Base-by-base conservation (phyloP, 1,140 invertebrate genomes). In the Drosophila nikananu region DNA sequence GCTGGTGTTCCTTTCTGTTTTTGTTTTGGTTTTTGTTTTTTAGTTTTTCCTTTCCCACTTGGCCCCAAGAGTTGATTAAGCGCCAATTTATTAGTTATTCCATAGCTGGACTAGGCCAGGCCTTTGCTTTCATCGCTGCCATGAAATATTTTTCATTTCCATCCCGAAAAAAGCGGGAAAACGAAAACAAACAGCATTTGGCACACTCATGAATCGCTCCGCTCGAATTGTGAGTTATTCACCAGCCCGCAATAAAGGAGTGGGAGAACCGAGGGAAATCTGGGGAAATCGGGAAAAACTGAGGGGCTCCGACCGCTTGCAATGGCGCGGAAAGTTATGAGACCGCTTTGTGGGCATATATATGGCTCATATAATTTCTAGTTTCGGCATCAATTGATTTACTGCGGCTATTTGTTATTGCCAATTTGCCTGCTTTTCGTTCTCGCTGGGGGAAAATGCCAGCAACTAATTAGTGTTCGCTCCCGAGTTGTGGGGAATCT, bases 21-120 rank as follows among this genome's bases (percentile, higher is more conserved):
- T 54, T 44, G 35, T 54, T 68, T 65, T 65, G 25, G 5, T 21
- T 65, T 68, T 51, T 42, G 35, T 27, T 66, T 54, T 39, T 21
- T 23, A 30, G 30, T 30, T 19, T 12, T 10, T 41, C 15, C 21
- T 13, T 39, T 23, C 21, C 25, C 55, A 32, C 48, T 46, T 66
- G 79, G 44, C 61, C 77, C 74, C 70, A 73, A 77, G 67, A 87
- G 72, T 87, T 87, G 77, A 87, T 87, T 90, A 89, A 87, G 84
- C 81, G 86, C 73, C 84, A 87, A 87, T 87, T 87, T 87, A 87
- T 87, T 89, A 89, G 77, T 84, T 80, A 89, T 84, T 74, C 77
- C 83, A 63, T 63, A 39, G 68, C 71, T 51, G 77, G 66, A 77
- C 75, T 70, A 78, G 75, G 65, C 75, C 84, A 68, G 76, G 65